phyloP scores from a whole-genome alignment of 1,140 invertebrate species.

The Drosophila takahashii region DNA sequence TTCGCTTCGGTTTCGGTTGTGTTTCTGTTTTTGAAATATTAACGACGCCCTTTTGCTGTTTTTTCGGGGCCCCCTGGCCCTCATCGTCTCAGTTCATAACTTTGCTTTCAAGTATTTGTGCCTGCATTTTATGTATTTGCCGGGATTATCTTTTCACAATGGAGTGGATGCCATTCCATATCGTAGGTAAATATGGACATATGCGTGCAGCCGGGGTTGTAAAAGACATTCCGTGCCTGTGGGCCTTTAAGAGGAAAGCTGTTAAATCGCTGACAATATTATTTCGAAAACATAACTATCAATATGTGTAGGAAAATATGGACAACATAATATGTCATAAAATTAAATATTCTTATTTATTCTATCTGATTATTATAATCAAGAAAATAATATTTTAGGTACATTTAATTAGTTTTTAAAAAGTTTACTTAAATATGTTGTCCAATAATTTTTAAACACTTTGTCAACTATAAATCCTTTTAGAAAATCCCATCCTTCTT shows the following conservation, averaged over 20 bases:
- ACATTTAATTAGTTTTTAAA: no score
- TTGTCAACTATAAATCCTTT: background rate
- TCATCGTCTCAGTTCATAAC: constrained; percentile 59
- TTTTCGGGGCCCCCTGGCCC: constrained; percentile 14
- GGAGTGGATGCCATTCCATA: constrained; percentile 8
- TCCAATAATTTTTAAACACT: no score
- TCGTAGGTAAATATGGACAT: constrained; percentile 25
- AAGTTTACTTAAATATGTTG: no score
- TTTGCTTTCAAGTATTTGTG: constrained; percentile 69
- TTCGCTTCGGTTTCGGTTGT: constrained; percentile 44
- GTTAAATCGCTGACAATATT: background rate
- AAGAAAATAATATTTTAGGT: no score
- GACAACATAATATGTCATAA: no score
- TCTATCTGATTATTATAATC: no score
- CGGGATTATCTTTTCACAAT: constrained; percentile 34
- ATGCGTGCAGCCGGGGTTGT: background rate
- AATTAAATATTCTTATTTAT: no score
- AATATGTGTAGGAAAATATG: no score
- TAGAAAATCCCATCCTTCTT: background rate
- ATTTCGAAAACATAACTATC: background rate
- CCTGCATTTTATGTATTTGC: constrained; percentile 72
- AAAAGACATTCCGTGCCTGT: background rate
- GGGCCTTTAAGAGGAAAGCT: background rate
- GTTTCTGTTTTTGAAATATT: constrained; percentile 82
- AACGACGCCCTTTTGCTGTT: constrained; percentile 81